Base-by-base conservation (phyloP, 2,797 vertebrate species). In the Diplodus sargus region DNA sequence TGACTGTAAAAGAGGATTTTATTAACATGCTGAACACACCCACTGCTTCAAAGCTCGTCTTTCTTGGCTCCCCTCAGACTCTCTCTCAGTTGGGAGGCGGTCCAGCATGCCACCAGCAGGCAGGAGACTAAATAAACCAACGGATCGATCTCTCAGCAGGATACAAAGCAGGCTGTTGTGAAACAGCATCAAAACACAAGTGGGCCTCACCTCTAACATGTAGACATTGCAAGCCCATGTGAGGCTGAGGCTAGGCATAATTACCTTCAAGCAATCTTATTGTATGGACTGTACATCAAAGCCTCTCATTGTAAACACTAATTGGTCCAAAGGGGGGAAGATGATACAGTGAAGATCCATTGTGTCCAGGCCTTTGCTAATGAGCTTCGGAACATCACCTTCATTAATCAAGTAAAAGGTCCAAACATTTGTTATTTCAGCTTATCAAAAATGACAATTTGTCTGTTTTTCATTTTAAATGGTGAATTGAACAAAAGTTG, bases 61-160 rank as follows among this genome's bases (percentile, higher is more conserved):
- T 11, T 30, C 8, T 54, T 23, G 12, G 48, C 39, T 69, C 39
- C 20, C 25, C 28, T 52, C 23, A 56, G 58, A 72, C 28, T 6
- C 1, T 74, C 59, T 76, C 78, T 57, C 69, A 69, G 58, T 20
- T 22, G 23, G 57, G 63, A 61, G 67, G 59, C 54, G 49, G 49
- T 48, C 49, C 25, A 48, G 25, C 65, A 65, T 18, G 23, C 45
- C 17, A 39, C 34, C 57, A 63, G 70, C 59, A 74, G 68, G 73
- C 52, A 73, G 67, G 25, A 74, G 17, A 71, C 48, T 17, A 22
- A 47, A 78, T 62, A 65, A 73, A 75, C 57, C 17, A 49, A 39
- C 9, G 4, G 22, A 74, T 79, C 17, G 11, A 68, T 64, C 74
- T 34, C 57, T 63, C 66, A 8, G 53, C 54, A 53, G 59, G 45